Conservation (phyloP, 53 echinoderm and acorn worm genomes). For the Holothuria leucospilota region DNA sequence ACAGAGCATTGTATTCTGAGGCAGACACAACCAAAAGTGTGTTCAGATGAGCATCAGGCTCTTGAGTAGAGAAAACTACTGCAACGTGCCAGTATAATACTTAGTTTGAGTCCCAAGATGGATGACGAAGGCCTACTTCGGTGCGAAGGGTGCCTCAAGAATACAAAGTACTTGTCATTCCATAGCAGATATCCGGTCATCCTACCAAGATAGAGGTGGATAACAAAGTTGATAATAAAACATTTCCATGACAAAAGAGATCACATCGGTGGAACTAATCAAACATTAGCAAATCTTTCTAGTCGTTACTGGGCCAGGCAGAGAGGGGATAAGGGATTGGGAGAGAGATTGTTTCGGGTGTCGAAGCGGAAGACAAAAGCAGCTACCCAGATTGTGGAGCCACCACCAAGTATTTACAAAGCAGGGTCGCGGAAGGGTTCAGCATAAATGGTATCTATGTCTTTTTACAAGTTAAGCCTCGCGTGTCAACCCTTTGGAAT, state of each 20-base stretch:
- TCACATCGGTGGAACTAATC: slow-evolving; percentile 37
- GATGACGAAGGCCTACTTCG: slow-evolving; percentile 19
- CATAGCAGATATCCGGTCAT: not conserved
- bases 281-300: slow-evolving; percentile 25
- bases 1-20: not conserved
- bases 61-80: slow-evolving; percentile 11
- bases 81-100: not conserved
- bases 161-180: slow-evolving; percentile 9
- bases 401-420: slow-evolving; percentile 8
- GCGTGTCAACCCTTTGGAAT: no score
- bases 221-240: no score
- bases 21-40: no score
- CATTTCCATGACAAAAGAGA: no score
- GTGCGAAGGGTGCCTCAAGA: slow-evolving; percentile 3
- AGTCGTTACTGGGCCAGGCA: not conserved
- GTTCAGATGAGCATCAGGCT: slow-evolving; percentile 1
- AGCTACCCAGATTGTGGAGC: slow-evolving; percentile 34
- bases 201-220: not conserved
- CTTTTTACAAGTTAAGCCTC: no score
- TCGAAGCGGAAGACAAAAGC: slow-evolving; percentile 20
- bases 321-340: slow-evolving; percentile 44
- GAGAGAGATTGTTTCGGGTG: slow-evolving; percentile 22
- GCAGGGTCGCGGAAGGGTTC: no score
- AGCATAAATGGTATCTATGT: no score
- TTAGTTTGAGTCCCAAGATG: slow-evolving; percentile 9